Evolutionary conservation across 1,140 invertebrate genomes (phyloP).

Genomic region (Dufourea novaeangliae): DNA sequence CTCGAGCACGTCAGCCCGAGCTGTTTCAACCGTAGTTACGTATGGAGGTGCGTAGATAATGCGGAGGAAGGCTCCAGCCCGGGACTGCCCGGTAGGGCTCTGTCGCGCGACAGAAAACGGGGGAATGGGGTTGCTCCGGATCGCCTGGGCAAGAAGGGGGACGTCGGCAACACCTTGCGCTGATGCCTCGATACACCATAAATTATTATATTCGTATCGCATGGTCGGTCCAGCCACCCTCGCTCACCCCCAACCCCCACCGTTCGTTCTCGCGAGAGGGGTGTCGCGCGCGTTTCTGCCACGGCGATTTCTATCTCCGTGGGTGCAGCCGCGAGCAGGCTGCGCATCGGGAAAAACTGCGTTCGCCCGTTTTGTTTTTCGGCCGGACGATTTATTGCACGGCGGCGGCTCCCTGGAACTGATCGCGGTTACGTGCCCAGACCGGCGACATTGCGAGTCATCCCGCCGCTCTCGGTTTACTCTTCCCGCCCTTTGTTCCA

Average conservation of each 20-base stretch:
- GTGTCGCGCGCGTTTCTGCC: too few relatives aligned
- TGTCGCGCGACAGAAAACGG: slow-evolving; percentile 7
- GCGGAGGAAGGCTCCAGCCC: slow-evolving; percentile 21
- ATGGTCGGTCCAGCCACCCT: too few relatives aligned
- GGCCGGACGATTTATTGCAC: slow-evolving; percentile 64
- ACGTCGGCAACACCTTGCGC: slow-evolving; percentile 70
- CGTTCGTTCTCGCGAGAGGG: too few relatives aligned
- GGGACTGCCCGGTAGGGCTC: slow-evolving; percentile 23
- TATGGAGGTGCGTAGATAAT: slow-evolving; percentile 71
- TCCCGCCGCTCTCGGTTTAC: too few relatives aligned
- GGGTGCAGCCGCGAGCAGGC: neutral
- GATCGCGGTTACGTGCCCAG: slow-evolving; percentile 61
- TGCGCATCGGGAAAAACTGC: slow-evolving; percentile 36
- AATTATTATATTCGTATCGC: slow-evolving; percentile 73
- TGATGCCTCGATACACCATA: slow-evolving; percentile 73
- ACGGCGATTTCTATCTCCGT: slow-evolving; percentile 29
- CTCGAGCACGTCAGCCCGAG: slow-evolving; percentile 57
- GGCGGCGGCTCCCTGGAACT: slow-evolving; percentile 56
- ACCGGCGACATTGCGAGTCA: neutral
- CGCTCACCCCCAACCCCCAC: too few relatives aligned
- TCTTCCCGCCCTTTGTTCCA: neutral
- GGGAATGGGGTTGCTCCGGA: slow-evolving; percentile 3
- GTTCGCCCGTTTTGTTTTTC: slow-evolving; percentile 64
- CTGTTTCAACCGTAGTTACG: slow-evolving; percentile 57
- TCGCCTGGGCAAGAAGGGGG: slow-evolving; percentile 37